These are phyloP conservation scores for Eucriotettix oculatus DNA, from an alignment of 2,888 invertebrate species.

Conservation along the genomic window DNA sequence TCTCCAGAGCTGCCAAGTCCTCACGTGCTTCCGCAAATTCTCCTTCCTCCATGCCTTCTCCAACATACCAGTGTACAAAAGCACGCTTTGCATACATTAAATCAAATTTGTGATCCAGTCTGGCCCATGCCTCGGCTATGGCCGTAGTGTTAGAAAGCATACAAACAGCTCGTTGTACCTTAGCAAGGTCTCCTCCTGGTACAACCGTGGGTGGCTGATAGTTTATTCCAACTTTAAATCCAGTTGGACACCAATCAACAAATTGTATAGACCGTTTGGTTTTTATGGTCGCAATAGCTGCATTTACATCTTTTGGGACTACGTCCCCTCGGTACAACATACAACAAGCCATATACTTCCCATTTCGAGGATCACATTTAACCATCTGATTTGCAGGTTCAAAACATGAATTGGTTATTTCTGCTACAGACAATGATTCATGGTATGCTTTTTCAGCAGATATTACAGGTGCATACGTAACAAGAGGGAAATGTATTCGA, in stretches of 20 bases:
- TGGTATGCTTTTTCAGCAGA: slow-evolving; percentile 61
- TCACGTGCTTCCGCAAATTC: slow-evolving; percentile 31
- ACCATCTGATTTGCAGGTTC: slow-evolving; percentile 30
- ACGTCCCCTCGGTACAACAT: slow-evolving; percentile 29
- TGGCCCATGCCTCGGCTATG: slow-evolving; percentile 67
- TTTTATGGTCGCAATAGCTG: slow-evolving; percentile 17
- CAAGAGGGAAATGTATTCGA: slow-evolving; percentile 66
- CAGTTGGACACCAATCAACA: slow-evolving; percentile 36
- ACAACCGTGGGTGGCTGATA: slow-evolving; percentile 39
- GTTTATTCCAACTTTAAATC: slow-evolving; percentile 31
- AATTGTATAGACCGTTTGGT: slow-evolving; percentile 26
- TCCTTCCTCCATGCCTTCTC: slow-evolving; percentile 31
- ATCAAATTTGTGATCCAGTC: slow-evolving; percentile 40
- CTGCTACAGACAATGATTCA: slow-evolving; percentile 23
- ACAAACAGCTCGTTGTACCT: slow-evolving; percentile 57
- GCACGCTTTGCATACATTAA: slow-evolving; percentile 60
- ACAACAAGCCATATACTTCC: slow-evolving; percentile 26
- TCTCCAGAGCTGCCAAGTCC: slow-evolving; percentile 54
- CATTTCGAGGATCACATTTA: slow-evolving; percentile 10
- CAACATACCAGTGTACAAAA: slow-evolving; percentile 71
- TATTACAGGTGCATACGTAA: slow-evolving; percentile 87
- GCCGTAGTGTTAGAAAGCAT: slow-evolving; percentile 53
- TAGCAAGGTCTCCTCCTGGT: slow-evolving; percentile 58
- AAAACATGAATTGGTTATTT: slow-evolving; percentile 35
- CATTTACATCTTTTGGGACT: slow-evolving; percentile 29